Evolutionary conservation across 2,797 vertebrate species (phyloP), one percentile per base, ranked within the genome.

Genomic region (Pangasius larnaudii): DNA sequence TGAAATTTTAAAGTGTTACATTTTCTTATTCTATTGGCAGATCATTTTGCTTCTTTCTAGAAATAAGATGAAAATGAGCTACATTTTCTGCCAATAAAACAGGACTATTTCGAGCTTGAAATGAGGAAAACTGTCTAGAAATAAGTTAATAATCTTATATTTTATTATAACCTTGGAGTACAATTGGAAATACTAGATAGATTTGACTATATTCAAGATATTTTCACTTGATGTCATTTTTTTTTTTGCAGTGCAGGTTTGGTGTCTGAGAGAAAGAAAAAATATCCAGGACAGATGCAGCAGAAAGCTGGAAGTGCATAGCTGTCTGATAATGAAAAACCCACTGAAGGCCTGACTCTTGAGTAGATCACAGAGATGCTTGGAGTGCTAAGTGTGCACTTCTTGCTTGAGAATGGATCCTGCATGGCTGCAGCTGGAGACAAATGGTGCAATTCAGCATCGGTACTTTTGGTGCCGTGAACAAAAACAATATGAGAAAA

Each of bases 401-500:
- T 89, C 86, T 63, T 86, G 39, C 56, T 63, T 8, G 33, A 69
- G 61, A 67, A 86, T 85, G 39, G 84, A 67, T 59, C 24, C 33
- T 84, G 56, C 59, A 79, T 80, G 49, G 85, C 53, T 79, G 67
- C 58, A 86, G 82, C 80, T 86, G 75, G 86, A 88, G 91, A 93
- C 89, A 65, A 91, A 91, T 92, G 87, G 86, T 65, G 14, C 86
- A 74, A 90, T 85, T 84, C 86, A 67, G 84, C 59, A 49, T 81
- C 51, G 14, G 79, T 56, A 84, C 53, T 89, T 77, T 85, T 89
- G 85, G 84, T 86, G 67, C 86, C 78, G 81, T 91, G 81, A 92
- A 88, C 84, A 88, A 72, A 91, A 88, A 86, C 81, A 85, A 89
- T 89, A 89, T 80, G 83, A 90, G 85, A 85, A 81, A 88, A 86